Conservation (phyloP, 2,888 invertebrate species). For the Pseudococcus longispinus region DNA sequence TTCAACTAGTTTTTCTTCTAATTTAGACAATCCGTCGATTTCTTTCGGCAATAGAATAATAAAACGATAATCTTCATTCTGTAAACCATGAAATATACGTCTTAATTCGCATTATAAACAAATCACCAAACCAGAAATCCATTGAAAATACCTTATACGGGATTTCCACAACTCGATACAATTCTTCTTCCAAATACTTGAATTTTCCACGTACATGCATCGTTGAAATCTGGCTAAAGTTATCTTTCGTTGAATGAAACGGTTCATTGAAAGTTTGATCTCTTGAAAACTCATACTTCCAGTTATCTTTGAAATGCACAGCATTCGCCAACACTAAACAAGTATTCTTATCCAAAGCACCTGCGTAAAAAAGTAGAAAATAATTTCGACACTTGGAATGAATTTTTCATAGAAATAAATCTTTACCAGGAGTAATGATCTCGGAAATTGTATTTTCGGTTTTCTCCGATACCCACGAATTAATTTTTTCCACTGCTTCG, state of each 20-base stretch:
- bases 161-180: slow-evolving; percentile 72
- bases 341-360: slow-evolving; percentile 67
- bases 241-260: slow-evolving; percentile 70
- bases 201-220: too few species aligned
- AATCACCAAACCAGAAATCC: too few species aligned
- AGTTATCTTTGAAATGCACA: slow-evolving; percentile 84
- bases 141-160: slow-evolving; percentile 75
- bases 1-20: slow-evolving; percentile 70
- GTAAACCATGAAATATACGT: background rate
- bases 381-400: background rate
- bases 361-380: slow-evolving; percentile 61
- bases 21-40: slow-evolving; percentile 69
- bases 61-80: slow-evolving; percentile 6
- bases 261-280: slow-evolving; percentile 67
- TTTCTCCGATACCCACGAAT: slow-evolving; percentile 78
- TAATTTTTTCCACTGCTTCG: slow-evolving; percentile 70
- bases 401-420: background rate
- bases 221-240: slow-evolving; percentile 73
- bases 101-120: too few species aligned
- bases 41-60: slow-evolving; percentile 62
- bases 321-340: slow-evolving; percentile 81
- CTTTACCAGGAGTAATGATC: slow-evolving; percentile 69
- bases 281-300: slow-evolving; percentile 71
- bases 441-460: slow-evolving; percentile 84
- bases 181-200: slow-evolving; percentile 65